phyloP scores from a whole-genome alignment of 2,888 invertebrate genomes.

The Thelaira solivaga region DNA sequence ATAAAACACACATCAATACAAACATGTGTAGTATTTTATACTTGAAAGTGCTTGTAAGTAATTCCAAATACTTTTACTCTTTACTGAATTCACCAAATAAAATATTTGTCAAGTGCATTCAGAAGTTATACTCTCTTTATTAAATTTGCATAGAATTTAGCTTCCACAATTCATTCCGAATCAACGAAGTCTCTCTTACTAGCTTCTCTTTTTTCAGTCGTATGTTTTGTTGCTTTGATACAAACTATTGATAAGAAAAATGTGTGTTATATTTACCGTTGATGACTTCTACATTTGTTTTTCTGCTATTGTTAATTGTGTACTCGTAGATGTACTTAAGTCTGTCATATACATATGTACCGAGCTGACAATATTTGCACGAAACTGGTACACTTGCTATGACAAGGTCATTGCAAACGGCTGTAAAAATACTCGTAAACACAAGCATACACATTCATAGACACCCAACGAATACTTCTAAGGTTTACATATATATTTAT shows the following conservation, averaged over 20 bases:
- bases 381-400: slow-evolving; percentile 43
- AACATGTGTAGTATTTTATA: no score
- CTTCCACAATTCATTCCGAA: no score
- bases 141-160: no score
- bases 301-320: slow-evolving; percentile 11
- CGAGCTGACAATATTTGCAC: slow-evolving; percentile 48
- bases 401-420: slow-evolving; percentile 59
- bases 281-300: slow-evolving; percentile 26
- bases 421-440: slow-evolving; percentile 12
- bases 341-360: no score
- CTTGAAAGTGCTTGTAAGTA: no score
- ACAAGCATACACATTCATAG: background rate
- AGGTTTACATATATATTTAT: background rate
- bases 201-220: no score
- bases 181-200: no score
- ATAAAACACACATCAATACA: no score
- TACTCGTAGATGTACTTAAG: background rate
- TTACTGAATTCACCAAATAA: no score
- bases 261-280: slow-evolving; percentile 20
- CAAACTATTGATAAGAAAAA: slow-evolving; percentile 22
- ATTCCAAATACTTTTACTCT: no score
- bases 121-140: no score
- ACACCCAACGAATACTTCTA: background rate
- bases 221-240: background rate
- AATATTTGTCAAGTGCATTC: no score